Conservation (phyloP, 2,113 vertebrate genomes). For the Trochalopteron elliotii region DNA sequence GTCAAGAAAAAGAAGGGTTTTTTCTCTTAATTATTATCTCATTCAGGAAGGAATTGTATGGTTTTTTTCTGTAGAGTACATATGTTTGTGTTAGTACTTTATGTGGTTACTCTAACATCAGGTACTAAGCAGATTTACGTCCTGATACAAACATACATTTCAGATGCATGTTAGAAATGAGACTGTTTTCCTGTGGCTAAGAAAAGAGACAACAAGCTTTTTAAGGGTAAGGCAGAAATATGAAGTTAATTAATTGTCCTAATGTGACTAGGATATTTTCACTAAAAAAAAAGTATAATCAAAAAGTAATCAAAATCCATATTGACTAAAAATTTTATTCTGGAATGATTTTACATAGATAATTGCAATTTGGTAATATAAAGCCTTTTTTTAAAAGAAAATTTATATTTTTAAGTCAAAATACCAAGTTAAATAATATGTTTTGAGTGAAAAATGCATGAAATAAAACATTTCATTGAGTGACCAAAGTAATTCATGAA, state of each 20-base stretch:
- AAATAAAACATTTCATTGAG: background rate
- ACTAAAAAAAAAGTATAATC: background rate
- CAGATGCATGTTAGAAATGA: background rate
- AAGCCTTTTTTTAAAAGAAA: background rate
- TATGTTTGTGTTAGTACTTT: background rate
- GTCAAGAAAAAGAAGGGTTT: rapidly evolving
- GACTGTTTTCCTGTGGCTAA: background rate
- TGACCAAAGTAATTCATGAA: background rate
- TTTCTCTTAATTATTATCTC: background rate
- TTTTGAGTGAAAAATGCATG: background rate
- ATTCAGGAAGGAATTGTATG: background rate
- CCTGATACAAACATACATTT: background rate
- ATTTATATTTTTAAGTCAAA: background rate
- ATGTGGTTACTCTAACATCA: background rate
- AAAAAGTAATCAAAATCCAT: background rate
- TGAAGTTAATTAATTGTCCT: background rate
- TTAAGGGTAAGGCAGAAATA: background rate
- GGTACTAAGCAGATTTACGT: background rate
- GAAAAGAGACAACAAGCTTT: background rate
- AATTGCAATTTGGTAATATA: background rate
- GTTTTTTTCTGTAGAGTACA: background rate
- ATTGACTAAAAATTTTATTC: background rate
- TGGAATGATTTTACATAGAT: background rate
- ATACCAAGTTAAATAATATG: background rate
- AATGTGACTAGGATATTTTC: background rate